phyloP scores from a whole-genome alignment of 2,797 vertebrate species.

The Telmatherina bonti region DNA sequence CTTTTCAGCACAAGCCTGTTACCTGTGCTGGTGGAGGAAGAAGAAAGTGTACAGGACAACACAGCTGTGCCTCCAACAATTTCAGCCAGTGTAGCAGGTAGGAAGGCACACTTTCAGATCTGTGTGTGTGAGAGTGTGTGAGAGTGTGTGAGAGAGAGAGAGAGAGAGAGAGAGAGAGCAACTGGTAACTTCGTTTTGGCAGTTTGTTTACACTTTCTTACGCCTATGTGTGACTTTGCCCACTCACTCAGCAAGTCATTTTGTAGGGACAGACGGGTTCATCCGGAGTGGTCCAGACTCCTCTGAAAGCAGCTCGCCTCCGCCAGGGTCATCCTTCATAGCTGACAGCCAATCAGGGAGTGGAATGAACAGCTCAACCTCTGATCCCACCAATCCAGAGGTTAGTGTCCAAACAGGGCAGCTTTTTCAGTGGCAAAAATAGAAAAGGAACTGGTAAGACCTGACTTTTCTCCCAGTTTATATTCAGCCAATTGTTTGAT shows the following conservation, averaged over 20 bases:
- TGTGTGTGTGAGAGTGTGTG: constrained; percentile 1
- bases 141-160: no score
- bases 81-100: constrained; percentile 63
- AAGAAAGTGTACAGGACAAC: constrained; percentile 64
- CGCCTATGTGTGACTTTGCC: constrained; percentile 29
- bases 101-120: constrained; percentile 2
- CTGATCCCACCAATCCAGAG: constrained; percentile 47
- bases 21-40: constrained; percentile 77
- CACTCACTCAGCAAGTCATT: constrained; percentile 31
- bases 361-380: constrained; percentile 27
- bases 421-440: constrained; percentile 42
- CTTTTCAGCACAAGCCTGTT: constrained; percentile 68
- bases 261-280: constrained; percentile 51
- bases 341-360: constrained; percentile 47
- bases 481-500: background rate
- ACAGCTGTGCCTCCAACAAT: constrained; percentile 29
- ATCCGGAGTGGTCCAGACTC: constrained; percentile 17
- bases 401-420: constrained; percentile 49
- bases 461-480: background rate
- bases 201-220: constrained; percentile 33
- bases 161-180: no score
- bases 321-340: constrained; percentile 10
- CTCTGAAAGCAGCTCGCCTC: constrained; percentile 36
- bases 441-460: constrained; percentile 67
- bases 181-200: no score